Percentiles rank a stretch among this genome's conserved stretches.
Evolutionary conservation across 2,113 vertebrate species (phyloP).

Genomic region (Trichechus manatus): DNA sequence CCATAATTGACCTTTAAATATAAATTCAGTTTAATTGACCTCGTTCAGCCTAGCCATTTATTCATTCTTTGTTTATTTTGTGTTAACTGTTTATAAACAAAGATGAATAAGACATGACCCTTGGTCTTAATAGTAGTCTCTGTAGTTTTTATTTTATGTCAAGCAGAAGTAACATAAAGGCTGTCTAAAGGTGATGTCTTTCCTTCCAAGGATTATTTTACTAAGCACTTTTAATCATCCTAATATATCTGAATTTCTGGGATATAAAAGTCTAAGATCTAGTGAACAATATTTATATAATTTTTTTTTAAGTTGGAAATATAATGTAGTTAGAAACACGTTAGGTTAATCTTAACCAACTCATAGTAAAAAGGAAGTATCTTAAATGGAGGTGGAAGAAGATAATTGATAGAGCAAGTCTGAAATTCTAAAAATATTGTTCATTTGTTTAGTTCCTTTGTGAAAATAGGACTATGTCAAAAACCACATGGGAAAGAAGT

Average conservation of each 20-base stretch:
- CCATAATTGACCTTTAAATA: too few species aligned
- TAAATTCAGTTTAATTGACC: too few species aligned
- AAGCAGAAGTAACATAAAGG: neutral
- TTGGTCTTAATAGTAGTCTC: neutral
- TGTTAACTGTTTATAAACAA: neutral
- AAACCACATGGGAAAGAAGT: neutral
- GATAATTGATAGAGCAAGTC: neutral
- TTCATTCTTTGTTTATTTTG: too few species aligned
- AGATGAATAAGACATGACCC: neutral
- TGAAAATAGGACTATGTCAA: slow-evolving; percentile 20
- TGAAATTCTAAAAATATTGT: slow-evolving; percentile 34
- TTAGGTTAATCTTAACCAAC: slow-evolving; percentile 43
- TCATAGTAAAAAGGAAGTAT: slow-evolving; percentile 44
- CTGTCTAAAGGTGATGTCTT: neutral
- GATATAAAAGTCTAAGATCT: slow-evolving; percentile 21
- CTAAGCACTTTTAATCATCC: slow-evolving; percentile 16
- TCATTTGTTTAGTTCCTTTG: slow-evolving; percentile 40
- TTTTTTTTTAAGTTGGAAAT: neutral
- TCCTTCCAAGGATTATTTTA: slow-evolving; percentile 26
- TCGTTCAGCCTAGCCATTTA: too few species aligned
- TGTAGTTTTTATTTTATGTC: slow-evolving; percentile 36
- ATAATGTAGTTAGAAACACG: neutral
- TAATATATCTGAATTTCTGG: neutral
- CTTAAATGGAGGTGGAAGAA: slow-evolving; percentile 2
- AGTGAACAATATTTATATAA: neutral